A percentile compares a stretch with the other conserved stretches of the same genome.
These are phyloP conservation scores for Dasyornis broadbenti DNA, from an alignment of 2,113 vertebrate genomes.

Conservation along the genomic window DNA sequence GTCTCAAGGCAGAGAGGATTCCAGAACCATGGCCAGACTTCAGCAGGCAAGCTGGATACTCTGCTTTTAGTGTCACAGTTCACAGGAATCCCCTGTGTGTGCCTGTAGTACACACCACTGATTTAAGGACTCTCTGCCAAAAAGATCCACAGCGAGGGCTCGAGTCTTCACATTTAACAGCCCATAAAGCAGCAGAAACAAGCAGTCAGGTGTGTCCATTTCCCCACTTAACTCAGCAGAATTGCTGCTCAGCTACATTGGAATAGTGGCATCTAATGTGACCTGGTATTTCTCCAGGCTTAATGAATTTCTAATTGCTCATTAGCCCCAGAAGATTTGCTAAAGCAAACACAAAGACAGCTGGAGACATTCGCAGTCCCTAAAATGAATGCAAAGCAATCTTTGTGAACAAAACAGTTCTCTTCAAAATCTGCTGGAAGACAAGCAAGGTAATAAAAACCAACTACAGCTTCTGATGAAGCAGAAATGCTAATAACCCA, in stretches of 20 bases:
- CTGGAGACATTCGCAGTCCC: neutral
- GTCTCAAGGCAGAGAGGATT: neutral
- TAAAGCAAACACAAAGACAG: neutral
- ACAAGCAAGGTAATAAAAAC: neutral
- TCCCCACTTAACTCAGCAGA: neutral
- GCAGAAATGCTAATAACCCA: neutral
- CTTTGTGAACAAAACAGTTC: neutral
- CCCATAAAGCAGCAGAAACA: neutral
- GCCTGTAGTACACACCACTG: neutral
- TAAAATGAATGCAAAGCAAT: neutral
- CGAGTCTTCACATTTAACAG: neutral
- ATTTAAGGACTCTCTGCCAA: neutral
- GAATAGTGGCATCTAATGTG: neutral
- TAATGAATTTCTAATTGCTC: constrained; percentile 4
- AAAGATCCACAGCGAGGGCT: neutral
- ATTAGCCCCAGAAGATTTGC: constrained; percentile 1
- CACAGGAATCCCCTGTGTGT: neutral
- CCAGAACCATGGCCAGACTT: neutral
- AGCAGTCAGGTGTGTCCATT: neutral
- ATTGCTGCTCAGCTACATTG: neutral
- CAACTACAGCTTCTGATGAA: neutral
- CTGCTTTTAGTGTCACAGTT: neutral
- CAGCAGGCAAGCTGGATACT: neutral
- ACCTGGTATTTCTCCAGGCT: neutral
- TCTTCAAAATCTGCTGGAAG: neutral